Conservation (phyloP, 2,113 vertebrate species). For the Microtus oregoni region DNA sequence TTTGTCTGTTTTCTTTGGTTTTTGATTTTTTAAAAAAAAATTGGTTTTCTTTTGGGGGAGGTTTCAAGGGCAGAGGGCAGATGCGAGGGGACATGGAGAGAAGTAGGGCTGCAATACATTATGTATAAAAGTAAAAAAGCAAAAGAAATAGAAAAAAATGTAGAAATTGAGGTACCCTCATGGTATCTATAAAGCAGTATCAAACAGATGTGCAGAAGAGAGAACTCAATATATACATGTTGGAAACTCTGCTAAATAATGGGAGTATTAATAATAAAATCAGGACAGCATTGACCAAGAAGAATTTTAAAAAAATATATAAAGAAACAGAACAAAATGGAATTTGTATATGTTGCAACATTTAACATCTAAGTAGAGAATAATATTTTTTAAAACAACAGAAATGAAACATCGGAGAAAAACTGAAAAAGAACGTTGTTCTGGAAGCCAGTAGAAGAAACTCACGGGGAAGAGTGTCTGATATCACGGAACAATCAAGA, state of each 20-base stretch:
- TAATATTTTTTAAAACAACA: neutral
- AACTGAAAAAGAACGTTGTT: neutral
- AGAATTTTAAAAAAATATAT: neutral
- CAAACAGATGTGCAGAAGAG: neutral
- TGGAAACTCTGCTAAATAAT: neutral
- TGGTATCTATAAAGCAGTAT: neutral
- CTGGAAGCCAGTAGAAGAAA: neutral
- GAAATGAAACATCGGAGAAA: neutral
- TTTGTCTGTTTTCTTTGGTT: neutral
- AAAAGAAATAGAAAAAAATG: neutral
- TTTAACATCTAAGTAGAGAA: neutral
- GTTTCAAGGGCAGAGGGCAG: neutral
- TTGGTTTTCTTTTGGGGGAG: neutral
- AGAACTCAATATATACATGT: neutral
- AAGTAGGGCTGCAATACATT: neutral
- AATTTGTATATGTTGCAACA: accelerated
- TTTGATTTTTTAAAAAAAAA: neutral
- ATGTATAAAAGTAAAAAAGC: neutral
- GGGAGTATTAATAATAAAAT: neutral
- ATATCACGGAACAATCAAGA: neutral
- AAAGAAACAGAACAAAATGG: neutral
- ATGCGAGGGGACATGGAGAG: neutral
- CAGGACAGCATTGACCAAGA: neutral
- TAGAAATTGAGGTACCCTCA: neutral
- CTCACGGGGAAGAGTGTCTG: neutral